Base-by-base conservation (phyloP, 2,113 vertebrate species). In the Progne subis region DNA sequence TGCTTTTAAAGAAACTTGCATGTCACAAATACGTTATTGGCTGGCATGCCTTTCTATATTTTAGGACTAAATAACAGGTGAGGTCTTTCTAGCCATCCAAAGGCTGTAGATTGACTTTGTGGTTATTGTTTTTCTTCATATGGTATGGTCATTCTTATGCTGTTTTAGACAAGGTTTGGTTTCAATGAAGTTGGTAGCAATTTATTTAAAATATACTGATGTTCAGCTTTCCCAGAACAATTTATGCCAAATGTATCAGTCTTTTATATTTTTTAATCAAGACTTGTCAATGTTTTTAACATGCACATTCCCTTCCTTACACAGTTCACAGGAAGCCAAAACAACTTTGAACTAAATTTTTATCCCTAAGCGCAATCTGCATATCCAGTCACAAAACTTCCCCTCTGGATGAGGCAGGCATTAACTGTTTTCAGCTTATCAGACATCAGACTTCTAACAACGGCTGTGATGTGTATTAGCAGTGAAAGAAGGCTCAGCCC, bases 381-480 rank as follows among this genome's bases (percentile, higher is more conserved):
- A 9, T 18, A 56, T 28, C 26, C 44, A 80, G 49, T 28, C 24
- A 65, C 17, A 69, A 52, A 72, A 39, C 14, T 6, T 63, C 16
- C 21, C 47, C 19, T 63, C 47, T 8, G 17, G 31, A 43, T 53
- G 16, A 39, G 6, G 32, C 50, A 90, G 60, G 28, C 9, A 20
- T 37, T n/a, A 52, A 56, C 43, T 3, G 3, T 28, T 55, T 67
- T 41, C 3, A 2, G 31, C 6, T 47, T 64, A 49, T 34, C 18
- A 24, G 14, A 21, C 8, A 19, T 1, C 24, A 56, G 11, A 12
- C 31, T 67, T 47, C n/a, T 46, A 53, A n/a, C 0, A 46, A 13
- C 2, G 70, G 14, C 46, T 60, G 13, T 43, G 5, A 16, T 1
- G 8, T 6, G 15, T 12, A 4, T 4, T 5, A 44, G 44, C 31